Evolutionary conservation across 2,888 invertebrate species (phyloP), one percentile per base, ranked within the genome.

Genomic region (Volucella inanis): DNA sequence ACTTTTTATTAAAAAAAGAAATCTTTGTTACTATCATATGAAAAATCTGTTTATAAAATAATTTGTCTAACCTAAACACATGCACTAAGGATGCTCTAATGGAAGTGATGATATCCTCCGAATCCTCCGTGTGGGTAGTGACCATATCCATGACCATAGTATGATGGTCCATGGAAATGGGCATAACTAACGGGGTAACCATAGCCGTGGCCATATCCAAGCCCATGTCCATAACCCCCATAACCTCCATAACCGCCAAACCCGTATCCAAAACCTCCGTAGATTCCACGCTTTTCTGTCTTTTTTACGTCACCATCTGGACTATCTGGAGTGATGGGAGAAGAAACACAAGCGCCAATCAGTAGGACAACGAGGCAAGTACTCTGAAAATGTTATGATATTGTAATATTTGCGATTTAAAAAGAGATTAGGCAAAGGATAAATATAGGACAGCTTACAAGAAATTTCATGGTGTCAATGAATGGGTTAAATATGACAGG

Each of bases 281-380:
- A 85, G 6, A 87, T 80, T 22, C 87, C 87, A 1, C 87, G 87
- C 54, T 87, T 87, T 52, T 87, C 80, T 41, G 84, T 87, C 57
- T 74, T 87, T 65, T 87, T 87, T 39, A 67, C 72, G 41, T 68
- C 68, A 10, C 68, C 80, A 9, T 64, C 81, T 6, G 6, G 31
- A 31, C 31, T 31, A 31, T 31, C 4, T 11, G 62, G 62, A 31
- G 39, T 43, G 18, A 47, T 43, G 22, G 61, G 38, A 11, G 81
- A 49, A 52, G 76, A 67, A n/a, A 81, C 31, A 54, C 12, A 31
- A 14, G 62, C 61, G 41, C 72, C 39, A 38, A 81, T 68, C 49
- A 81, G 11, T 8, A 85, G 81, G 31, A 71, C 45, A 57, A 72
- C 31, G 57, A 76, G 39, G 52, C 38, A 45, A 57, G 68, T 64